A percentile compares a stretch with the other conserved stretches of the same genome.
Conservation (phyloP, 2,888 invertebrate species). For the Pharmacophagus antenor region DNA sequence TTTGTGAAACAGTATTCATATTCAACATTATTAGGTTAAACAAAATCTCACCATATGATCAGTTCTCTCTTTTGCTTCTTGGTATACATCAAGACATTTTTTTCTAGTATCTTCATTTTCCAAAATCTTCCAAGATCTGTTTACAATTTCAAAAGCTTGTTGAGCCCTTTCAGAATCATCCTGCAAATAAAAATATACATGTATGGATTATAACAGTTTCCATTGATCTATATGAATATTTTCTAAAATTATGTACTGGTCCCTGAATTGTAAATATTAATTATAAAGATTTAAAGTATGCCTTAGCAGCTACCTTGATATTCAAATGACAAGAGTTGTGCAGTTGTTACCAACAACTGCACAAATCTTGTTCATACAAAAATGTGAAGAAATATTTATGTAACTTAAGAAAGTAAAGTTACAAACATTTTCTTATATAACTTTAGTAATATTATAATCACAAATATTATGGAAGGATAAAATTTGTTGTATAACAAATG, state of each 20-base stretch:
- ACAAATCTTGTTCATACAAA: too few species aligned
- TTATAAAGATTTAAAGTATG: neutral
- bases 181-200: conserved; percentile 69
- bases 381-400: too few species aligned
- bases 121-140: conserved; percentile 96
- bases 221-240: neutral
- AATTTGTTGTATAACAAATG: too few species aligned
- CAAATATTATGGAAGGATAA: too few species aligned
- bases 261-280: neutral
- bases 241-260: neutral
- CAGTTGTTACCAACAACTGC: too few species aligned
- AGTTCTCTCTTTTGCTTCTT: conserved; percentile 97
- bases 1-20: too few species aligned
- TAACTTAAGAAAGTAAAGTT: too few species aligned
- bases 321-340: too few species aligned
- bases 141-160: conserved; percentile 94
- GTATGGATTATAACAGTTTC: neutral
- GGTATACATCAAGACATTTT: conserved; percentile 96
- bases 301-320: too few species aligned
- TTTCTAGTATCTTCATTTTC: conserved; percentile 96
- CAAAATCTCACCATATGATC: conserved; percentile 89
- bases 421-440: too few species aligned
- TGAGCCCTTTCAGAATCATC: conserved; percentile 97
- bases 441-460: too few species aligned
- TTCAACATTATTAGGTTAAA: neutral